These are phyloP conservation scores for Phaethon lepturus DNA, from an alignment of 2,113 vertebrate genomes.

Conservation along the genomic window DNA sequence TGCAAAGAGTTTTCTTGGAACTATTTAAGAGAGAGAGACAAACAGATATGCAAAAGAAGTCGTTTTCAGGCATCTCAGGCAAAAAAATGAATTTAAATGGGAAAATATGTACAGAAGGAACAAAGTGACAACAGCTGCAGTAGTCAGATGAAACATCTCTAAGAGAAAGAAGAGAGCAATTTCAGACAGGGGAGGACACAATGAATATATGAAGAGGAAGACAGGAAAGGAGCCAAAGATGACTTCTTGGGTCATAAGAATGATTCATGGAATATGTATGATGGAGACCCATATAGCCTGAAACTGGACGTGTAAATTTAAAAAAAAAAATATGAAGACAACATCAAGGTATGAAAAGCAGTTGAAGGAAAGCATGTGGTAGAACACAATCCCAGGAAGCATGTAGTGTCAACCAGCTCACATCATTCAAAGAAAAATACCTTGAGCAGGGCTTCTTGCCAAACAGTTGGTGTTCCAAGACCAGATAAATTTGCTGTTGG, in stretches of 20 bases:
- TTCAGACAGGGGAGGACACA: neutral
- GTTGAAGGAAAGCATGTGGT: neutral
- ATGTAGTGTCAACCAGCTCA: neutral
- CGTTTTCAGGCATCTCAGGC: neutral
- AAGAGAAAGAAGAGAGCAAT: neutral
- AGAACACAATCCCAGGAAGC: neutral
- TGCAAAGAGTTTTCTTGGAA: neutral
- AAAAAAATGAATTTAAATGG: neutral
- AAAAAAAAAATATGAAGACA: neutral
- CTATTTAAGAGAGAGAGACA: neutral
- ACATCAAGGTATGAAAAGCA: neutral
- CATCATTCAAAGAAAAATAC: neutral
- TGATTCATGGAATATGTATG: neutral
- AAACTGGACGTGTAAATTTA: neutral
- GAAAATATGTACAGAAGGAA: neutral
- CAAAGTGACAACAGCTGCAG: neutral
- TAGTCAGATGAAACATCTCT: neutral
- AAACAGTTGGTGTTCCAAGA: neutral
- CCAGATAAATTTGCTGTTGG: neutral
- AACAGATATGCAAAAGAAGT: conserved; percentile 7
- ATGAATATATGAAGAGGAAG: neutral
- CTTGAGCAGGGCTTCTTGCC: neutral
- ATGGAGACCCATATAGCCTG: neutral
- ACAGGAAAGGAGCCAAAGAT: neutral
- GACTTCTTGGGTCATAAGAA: neutral